These are phyloP conservation scores for Aleiodes leptofemur DNA, from an alignment of 2,888 invertebrate genomes.

Conservation along the genomic window DNA sequence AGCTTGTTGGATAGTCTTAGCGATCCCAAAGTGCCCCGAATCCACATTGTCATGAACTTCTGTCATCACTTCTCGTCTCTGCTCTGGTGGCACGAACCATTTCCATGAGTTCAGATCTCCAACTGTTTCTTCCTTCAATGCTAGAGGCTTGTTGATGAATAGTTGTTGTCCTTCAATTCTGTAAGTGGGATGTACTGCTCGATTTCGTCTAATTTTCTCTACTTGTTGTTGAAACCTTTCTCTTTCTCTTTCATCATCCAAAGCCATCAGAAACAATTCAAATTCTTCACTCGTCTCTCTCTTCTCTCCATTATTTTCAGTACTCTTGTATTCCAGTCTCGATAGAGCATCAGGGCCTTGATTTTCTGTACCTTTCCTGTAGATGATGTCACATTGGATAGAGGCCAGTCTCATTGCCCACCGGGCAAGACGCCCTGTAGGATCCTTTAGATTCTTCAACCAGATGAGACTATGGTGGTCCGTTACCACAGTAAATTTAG, in stretches of 20 bases:
- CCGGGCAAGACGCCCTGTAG: neutral
- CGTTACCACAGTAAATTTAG: constrained; percentile 1
- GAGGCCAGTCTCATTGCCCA: neutral
- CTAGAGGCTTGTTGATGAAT: constrained; percentile 45
- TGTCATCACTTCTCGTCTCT: neutral
- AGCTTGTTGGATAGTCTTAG: constrained; percentile 44
- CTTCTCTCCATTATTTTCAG: neutral
- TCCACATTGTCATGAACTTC: constrained; percentile 46
- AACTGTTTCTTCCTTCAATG: constrained; percentile 34
- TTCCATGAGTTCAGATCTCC: constrained; percentile 53
- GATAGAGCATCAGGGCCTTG: neutral
- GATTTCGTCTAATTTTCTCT: neutral
- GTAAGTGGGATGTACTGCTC: constrained; percentile 47
- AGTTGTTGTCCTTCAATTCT: constrained; percentile 41
- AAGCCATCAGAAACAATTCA: neutral
- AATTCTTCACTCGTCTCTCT: neutral
- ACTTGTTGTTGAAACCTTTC: neutral
- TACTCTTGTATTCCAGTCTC: neutral
- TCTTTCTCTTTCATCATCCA: neutral
- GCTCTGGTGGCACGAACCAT: constrained; percentile 51
- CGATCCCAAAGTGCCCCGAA: constrained; percentile 55
- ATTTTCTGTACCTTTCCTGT: neutral
- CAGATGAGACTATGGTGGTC: neutral
- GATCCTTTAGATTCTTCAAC: neutral
- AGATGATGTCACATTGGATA: neutral